These are phyloP conservation scores for Crotalus tigris DNA, from an alignment of 2,113 vertebrate species.

Conservation along the genomic window DNA sequence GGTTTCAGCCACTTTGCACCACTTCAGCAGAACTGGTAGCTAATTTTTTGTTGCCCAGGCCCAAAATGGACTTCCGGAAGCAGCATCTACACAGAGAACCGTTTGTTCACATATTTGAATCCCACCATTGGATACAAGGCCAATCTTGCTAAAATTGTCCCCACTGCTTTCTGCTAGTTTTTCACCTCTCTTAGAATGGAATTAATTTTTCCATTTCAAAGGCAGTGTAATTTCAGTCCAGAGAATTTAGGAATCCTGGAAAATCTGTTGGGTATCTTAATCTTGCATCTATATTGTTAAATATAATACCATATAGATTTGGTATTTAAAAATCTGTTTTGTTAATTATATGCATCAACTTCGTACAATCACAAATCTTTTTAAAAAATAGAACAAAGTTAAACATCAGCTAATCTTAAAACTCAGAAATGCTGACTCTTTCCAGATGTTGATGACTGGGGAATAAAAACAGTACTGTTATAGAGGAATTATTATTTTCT, in stretches of 20 bases:
- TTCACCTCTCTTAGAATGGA: not conserved
- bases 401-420: slow-evolving; percentile 12
- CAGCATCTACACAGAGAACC: too few species aligned
- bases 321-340: not conserved
- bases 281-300: not conserved
- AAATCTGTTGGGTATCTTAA: not conserved
- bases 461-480: not conserved
- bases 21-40: too few species aligned
- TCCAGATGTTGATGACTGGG: not conserved
- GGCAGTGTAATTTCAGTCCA: not conserved
- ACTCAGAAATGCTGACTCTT: not conserved
- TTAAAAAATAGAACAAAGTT: not conserved
- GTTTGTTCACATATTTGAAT: too few species aligned
- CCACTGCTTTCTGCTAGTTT: not conserved
- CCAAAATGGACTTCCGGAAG: too few species aligned
- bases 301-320: too few species aligned
- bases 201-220: not conserved
- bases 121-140: not conserved
- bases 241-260: not conserved
- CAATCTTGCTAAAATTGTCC: not conserved
- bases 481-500: slow-evolving; percentile 19
- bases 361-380: not conserved
- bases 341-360: not conserved
- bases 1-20: too few species aligned
- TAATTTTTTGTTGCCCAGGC: too few species aligned